Conservation (phyloP, 2,888 invertebrate species). For the Polymixis flavicincta region DNA sequence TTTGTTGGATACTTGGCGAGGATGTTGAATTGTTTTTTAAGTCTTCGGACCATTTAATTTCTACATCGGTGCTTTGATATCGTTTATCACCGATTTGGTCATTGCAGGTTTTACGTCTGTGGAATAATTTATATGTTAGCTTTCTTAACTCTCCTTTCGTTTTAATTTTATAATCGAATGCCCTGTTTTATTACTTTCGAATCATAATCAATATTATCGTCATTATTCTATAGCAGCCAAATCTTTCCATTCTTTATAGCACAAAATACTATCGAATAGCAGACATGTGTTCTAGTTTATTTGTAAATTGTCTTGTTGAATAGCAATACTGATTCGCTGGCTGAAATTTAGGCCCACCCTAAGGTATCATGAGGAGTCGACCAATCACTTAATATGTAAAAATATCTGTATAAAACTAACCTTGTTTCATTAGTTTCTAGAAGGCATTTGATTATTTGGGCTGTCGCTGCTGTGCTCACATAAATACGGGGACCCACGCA, state of each 20-base stretch:
- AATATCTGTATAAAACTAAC: conserved; percentile 27
- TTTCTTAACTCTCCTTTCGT: too few relatives aligned
- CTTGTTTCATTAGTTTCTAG: conserved; percentile 23
- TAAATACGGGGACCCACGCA: conserved; percentile 49
- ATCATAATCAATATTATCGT: background rate
- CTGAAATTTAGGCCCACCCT: background rate
- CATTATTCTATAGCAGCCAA: background rate
- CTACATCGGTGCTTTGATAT: conserved; percentile 39
- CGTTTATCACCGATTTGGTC: conserved; percentile 20
- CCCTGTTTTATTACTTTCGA: background rate
- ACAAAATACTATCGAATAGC: background rate
- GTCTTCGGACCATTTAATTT: conserved; percentile 43
- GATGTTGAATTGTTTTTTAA: background rate
- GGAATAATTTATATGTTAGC: conserved; percentile 14
- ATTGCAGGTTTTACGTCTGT: conserved; percentile 48
- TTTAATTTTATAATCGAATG: background rate
- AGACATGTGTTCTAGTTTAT: background rate
- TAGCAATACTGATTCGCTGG: background rate
- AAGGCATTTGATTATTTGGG: conserved; percentile 51
- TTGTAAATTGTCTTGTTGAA: background rate
- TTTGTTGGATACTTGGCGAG: background rate
- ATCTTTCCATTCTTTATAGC: too few relatives aligned
- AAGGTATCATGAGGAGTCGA: background rate
- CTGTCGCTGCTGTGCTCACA: conserved; percentile 52
- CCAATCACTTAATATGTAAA: background rate